A percentile compares a stretch with the other conserved stretches of the same genome.
phyloP scores from a whole-genome alignment of 2,797 vertebrate species.

The Crax fasciolata region DNA sequence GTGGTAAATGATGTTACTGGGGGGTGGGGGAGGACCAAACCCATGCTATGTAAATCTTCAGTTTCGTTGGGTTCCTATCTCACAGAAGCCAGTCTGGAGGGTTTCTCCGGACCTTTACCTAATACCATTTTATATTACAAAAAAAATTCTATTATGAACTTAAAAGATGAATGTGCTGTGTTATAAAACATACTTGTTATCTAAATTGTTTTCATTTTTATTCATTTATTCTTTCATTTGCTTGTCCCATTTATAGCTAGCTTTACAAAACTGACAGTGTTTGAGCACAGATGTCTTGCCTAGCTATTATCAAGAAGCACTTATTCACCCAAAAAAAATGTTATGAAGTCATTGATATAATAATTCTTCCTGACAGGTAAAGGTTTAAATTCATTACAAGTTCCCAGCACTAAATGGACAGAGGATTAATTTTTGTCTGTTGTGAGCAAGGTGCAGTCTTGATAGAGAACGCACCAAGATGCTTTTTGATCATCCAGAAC shows the following conservation, averaged over 20 bases:
- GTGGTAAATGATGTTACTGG: neutral
- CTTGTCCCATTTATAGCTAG: neutral
- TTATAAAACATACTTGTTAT: neutral
- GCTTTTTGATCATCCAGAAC: neutral
- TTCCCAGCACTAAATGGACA: neutral
- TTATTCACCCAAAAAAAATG: neutral
- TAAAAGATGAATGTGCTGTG: neutral
- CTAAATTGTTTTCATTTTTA: neutral
- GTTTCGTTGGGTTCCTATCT: neutral
- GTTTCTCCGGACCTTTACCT: neutral
- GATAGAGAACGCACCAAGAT: neutral
- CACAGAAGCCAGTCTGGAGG: neutral
- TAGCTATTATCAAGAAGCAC: neutral
- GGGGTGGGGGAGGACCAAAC: neutral
- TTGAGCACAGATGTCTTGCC: neutral
- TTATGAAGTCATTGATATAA: neutral
- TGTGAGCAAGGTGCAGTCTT: neutral
- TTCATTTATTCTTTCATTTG: neutral
- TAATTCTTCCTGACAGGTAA: neutral
- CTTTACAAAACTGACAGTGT: neutral
- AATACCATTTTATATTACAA: neutral
- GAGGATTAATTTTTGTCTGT: neutral
- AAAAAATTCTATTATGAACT: neutral
- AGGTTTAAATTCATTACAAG: neutral
- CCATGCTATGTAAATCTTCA: neutral